Conservation (phyloP, 2,888 invertebrate species). For the Poecilus cupreus region DNA sequence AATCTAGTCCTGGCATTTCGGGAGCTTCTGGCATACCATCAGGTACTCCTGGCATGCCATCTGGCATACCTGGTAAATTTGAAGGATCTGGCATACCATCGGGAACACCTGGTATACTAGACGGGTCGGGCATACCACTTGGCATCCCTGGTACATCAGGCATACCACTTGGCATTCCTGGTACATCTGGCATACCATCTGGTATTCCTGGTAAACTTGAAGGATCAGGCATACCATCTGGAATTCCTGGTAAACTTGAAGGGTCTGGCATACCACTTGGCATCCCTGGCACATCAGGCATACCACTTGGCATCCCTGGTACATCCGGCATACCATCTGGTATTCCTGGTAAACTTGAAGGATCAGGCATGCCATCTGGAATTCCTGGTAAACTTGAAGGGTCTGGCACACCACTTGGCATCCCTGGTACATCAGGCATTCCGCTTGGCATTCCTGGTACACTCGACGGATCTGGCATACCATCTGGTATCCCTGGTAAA, state of each 20-base stretch:
- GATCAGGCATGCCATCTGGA: not conserved
- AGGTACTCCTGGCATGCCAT: not conserved
- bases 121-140: not conserved
- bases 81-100: not conserved
- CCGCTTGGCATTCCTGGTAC: not conserved
- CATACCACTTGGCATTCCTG: not conserved
- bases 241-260: not conserved
- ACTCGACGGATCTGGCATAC: not conserved
- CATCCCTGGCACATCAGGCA: slow-evolving; percentile 3
- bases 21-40: not conserved
- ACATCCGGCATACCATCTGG: not conserved
- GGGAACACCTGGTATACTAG: not conserved
- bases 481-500: not conserved
- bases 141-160: not conserved
- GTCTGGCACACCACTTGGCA: not conserved
- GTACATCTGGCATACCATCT: not conserved
- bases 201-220: not conserved
- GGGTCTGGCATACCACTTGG: slow-evolving; percentile 2
- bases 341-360: not conserved
- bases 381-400: not conserved
- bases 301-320: not conserved
- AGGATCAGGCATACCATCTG: not conserved
- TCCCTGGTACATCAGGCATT: not conserved
- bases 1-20: not conserved
- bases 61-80: not conserved